These are phyloP conservation scores for Troides oblongomaculatus DNA, from an alignment of 2,888 invertebrate species.

Conservation along the genomic window DNA sequence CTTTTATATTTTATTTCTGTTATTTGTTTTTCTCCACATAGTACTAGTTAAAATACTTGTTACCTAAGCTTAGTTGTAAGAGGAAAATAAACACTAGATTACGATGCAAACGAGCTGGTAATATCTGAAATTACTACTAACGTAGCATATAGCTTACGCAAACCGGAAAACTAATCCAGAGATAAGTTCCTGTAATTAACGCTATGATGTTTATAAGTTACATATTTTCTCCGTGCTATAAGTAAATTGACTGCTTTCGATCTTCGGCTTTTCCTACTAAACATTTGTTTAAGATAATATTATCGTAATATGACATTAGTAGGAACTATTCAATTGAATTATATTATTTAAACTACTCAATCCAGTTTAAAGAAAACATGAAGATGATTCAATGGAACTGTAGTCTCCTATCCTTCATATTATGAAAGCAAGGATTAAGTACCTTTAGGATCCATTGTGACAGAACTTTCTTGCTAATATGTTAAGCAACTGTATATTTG, in stretches of 20 bases:
- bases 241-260: background rate
- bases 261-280: background rate
- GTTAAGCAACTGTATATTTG: no score
- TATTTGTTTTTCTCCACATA: no score
- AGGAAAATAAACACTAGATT: conserved; percentile 1
- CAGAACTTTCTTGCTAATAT: no score
- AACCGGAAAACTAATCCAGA: background rate
- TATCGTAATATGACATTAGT: no score
- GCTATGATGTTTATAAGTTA: background rate
- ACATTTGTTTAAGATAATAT: background rate
- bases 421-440: no score
- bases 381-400: no score
- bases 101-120: background rate
- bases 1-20: no score
- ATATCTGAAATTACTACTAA: background rate
- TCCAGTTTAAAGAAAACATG: no score
- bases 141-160: background rate
- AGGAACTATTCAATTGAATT: no score
- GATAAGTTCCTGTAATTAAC: conserved; percentile 1
- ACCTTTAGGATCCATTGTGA: no score
- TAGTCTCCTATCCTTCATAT: no score
- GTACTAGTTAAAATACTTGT: conserved; percentile 1
- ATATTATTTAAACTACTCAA: no score
- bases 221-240: background rate
- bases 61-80: conserved; percentile 3